phyloP scores from a whole-genome alignment of 2,888 invertebrate genomes.

The Anagyrus pseudococci region DNA sequence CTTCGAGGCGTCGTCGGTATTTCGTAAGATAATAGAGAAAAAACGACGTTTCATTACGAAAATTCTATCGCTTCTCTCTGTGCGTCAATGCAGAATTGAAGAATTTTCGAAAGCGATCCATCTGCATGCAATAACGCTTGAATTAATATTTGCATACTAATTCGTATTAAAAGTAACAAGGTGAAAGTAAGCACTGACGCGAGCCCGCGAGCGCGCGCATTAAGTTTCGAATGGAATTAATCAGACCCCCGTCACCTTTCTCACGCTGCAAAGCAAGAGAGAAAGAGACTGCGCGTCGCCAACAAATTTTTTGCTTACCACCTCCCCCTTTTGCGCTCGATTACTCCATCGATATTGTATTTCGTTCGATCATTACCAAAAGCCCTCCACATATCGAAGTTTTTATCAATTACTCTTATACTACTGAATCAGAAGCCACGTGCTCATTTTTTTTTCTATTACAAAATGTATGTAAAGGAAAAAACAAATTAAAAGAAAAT shows the following conservation, averaged over 20 bases:
- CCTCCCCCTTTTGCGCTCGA: background rate
- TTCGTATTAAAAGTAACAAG: background rate
- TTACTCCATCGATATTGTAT: background rate
- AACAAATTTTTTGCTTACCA: background rate
- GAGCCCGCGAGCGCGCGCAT: background rate
- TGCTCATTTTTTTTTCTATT: no score
- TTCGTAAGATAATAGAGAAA: no score
- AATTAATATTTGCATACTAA: background rate
- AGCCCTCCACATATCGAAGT: no score
- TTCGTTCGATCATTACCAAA: no score
- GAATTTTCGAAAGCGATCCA: background rate
- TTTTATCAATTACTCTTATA: no score
- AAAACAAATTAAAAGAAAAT: no score
- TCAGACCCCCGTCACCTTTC: background rate
- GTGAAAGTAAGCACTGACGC: constrained; percentile 1
- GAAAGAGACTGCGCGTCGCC: constrained; percentile 4
- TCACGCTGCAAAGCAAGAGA: background rate
- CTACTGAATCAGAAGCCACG: no score
- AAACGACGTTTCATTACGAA: no score
- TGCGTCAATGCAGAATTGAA: background rate
- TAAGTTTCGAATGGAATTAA: background rate
- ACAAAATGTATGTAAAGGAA: no score
- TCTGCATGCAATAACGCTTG: background rate
- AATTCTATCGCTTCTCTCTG: no score
- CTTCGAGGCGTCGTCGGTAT: no score